Evolutionary conservation across 2,888 invertebrate species (phyloP).

Genomic region (Polydrusus tereticollis): DNA sequence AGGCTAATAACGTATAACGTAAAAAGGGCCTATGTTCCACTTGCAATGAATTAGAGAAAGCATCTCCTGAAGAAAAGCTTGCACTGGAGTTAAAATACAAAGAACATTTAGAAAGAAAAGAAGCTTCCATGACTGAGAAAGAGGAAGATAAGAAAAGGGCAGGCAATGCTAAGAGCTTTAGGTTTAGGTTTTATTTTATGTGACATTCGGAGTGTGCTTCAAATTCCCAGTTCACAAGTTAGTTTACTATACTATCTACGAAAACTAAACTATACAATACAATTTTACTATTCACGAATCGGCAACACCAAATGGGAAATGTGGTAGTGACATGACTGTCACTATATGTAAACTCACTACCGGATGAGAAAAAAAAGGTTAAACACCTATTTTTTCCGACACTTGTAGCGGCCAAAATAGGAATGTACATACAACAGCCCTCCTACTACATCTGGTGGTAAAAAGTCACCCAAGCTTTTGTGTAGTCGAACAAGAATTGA

Average conservation of each 20-base stretch:
- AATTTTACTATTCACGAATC: no score
- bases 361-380: no score
- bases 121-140: constrained; percentile 17
- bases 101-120: constrained; percentile 19
- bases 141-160: constrained; percentile 19
- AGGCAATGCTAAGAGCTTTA: constrained; percentile 19
- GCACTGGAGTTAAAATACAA: constrained; percentile 6
- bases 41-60: constrained; percentile 24
- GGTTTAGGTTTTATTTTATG: constrained; percentile 32
- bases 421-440: no score
- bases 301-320: no score
- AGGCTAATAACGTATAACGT: neutral
- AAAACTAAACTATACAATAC: constrained; percentile 28
- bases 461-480: constrained; percentile 26
- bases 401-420: constrained; percentile 22
- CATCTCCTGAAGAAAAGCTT: constrained; percentile 8
- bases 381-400: neutral
- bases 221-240: constrained; percentile 34
- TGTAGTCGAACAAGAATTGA: constrained; percentile 27
- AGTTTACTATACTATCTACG: constrained; percentile 32
- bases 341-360: no score
- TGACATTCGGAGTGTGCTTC: constrained; percentile 37
- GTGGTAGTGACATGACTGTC: no score
- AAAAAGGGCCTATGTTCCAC: constrained; percentile 33
- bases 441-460: constrained; percentile 23